Base-by-base conservation (phyloP, 2,888 invertebrate genomes). In the Ochlodes sylvanus region DNA sequence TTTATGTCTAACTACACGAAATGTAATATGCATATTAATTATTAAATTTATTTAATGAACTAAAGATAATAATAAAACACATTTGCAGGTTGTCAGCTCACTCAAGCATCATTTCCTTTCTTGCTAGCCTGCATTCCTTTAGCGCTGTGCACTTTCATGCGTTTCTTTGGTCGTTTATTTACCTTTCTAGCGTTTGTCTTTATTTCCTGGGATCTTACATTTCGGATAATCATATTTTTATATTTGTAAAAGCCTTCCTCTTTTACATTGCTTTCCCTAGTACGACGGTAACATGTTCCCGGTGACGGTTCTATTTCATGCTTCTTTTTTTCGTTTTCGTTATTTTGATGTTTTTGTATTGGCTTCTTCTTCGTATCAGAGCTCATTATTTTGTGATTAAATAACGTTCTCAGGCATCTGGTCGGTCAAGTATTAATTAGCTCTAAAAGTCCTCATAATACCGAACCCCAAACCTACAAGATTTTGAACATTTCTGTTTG, bases 181-280 rank as follows among this genome's bases (percentile, higher is more conserved):
- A 76, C 75, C 72, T 80, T 81, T 32, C 62, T 32, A 41, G 63
- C 69, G 41, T 68, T 66, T 55, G 21, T 34, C 21, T n/a, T 69
- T 55, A 34, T 74, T 65, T 41, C 70, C 72, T 87, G 85, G 19
- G 76, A 77, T 58, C 77, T 76, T 38, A 81, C 72, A 68, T 79
- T 82, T 54, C 87, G 77, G 27, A 72, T 71, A 81, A 87, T 77
- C 86, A 88, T 88, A 60, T 80, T 84, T 66, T 80, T 79, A 69
- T 80, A 88, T 67, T 80, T 83, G 70, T 89, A 89, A 75, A 82
- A 88, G 2, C 89, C 88, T n/a, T 79, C 78, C 65, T 83, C 85
- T 71, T 87, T 89, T 4, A 70, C 70, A 71, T 87, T 88, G 65
- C 79, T 79, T 42, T 67, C 70, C 69, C 88, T 80, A 7, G 85